These are phyloP conservation scores for Grapholita molesta DNA, from an alignment of 1,140 invertebrate genomes.

Conservation along the genomic window DNA sequence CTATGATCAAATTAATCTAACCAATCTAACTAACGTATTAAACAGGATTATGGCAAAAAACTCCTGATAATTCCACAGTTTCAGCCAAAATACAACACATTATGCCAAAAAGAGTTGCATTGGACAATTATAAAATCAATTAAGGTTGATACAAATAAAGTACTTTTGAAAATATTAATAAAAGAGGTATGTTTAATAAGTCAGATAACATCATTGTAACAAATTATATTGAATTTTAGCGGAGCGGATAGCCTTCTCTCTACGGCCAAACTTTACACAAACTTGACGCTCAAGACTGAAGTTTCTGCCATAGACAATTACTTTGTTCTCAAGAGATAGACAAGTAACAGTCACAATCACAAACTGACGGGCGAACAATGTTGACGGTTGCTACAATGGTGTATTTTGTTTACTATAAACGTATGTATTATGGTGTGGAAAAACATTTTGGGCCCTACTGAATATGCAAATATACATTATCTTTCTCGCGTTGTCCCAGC, in stretches of 20 bases:
- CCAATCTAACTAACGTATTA: no score
- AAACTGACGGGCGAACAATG: background rate
- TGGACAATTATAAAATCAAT: no score
- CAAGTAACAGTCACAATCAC: constrained; percentile 4
- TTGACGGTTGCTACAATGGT: background rate
- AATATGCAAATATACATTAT: no score
- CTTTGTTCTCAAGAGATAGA: background rate
- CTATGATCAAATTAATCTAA: no score
- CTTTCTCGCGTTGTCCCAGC: no score
- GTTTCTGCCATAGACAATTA: constrained; percentile 1
- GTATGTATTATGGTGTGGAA: background rate
- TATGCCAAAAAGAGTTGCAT: no score
- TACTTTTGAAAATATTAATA: background rate
- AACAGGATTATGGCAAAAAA: no score
- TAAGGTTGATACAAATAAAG: no score
- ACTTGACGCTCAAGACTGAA: background rate
- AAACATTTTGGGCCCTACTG: no score
- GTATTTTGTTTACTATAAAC: background rate
- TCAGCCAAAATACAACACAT: no score
- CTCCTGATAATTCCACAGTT: no score
- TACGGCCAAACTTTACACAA: background rate
- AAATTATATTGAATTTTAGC: background rate
- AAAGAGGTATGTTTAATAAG: background rate
- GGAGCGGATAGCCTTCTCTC: background rate
- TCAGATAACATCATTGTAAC: background rate